These are phyloP conservation scores for Balaenoptera acutorostrata DNA, from an alignment of 2,113 vertebrate genomes.

Conservation along the genomic window DNA sequence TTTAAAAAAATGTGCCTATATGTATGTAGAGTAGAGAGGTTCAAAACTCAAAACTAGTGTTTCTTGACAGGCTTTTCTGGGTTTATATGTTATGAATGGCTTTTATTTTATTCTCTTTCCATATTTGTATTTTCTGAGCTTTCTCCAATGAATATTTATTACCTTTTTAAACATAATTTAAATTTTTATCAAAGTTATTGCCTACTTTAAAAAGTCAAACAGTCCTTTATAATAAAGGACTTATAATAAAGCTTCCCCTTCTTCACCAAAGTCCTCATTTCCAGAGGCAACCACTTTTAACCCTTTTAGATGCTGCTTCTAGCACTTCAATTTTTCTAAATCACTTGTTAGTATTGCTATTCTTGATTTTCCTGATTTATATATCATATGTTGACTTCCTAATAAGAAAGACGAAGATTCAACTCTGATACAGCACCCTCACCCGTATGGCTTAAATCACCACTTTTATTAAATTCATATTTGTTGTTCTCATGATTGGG, in stretches of 20 bases:
- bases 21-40: not conserved
- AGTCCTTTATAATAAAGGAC: not conserved
- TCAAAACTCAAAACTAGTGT: not conserved
- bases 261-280: not conserved
- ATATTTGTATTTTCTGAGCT: not conserved
- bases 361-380: not conserved
- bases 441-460: not conserved
- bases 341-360: not conserved
- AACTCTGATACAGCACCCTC: not conserved
- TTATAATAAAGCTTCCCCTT: not conserved
- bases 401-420: not conserved
- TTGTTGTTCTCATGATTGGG: not conserved
- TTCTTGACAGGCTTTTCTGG: not conserved
- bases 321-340: not conserved
- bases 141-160: constrained; percentile 5
- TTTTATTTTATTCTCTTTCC: constrained; percentile 24
- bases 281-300: not conserved
- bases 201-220: constrained; percentile 19
- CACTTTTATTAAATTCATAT: not conserved
- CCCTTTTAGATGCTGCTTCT: not conserved
- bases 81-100: not conserved
- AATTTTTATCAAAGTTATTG: constrained; percentile 8
- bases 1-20: not conserved
- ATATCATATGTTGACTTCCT: not conserved
- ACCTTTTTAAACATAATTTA: constrained; percentile 6